phyloP scores from a whole-genome alignment of 2,888 invertebrate species.

The Zaprionus lineosus region DNA sequence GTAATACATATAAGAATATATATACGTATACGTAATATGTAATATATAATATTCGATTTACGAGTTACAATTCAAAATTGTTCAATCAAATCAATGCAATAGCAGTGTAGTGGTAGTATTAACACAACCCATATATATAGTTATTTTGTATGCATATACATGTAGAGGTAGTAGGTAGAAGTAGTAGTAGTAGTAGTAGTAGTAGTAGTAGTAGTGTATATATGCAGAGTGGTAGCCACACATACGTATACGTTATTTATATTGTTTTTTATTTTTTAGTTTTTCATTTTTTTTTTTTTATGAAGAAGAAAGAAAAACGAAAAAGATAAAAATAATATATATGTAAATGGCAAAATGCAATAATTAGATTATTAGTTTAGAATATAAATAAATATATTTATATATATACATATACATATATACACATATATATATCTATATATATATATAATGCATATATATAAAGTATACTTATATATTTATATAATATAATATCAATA shows the following conservation, averaged over 20 bases:
- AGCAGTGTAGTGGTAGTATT: slow-evolving; percentile 79
- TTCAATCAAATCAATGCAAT: slow-evolving; percentile 81
- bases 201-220: slow-evolving; percentile 73
- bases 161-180: slow-evolving; percentile 74
- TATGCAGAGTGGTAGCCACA: slow-evolving; percentile 79
- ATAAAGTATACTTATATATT: slow-evolving; percentile 38
- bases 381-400: slow-evolving; percentile 75
- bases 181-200: slow-evolving; percentile 54
- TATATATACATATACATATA: slow-evolving; percentile 68
- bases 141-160: slow-evolving; percentile 79
- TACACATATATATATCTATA: slow-evolving; percentile 66
- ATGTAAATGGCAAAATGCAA: slow-evolving; percentile 83
- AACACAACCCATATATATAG: slow-evolving; percentile 80
- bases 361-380: slow-evolving; percentile 81
- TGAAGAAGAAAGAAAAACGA: slow-evolving; percentile 83
- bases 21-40: slow-evolving; percentile 52
- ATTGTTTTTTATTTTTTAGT: slow-evolving; percentile 56
- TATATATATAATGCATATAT: slow-evolving; percentile 63
- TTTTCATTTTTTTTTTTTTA: slow-evolving; percentile 72
- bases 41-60: slow-evolving; percentile 59
- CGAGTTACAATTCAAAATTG: slow-evolving; percentile 79
- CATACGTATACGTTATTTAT: slow-evolving; percentile 77
- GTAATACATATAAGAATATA: slow-evolving; percentile 65
- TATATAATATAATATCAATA: slow-evolving; percentile 40
- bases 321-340: slow-evolving; percentile 82